Evolutionary conservation across 30 jellyfish, hydroid and myxozoan genomes (phyloP).

Genomic region (Aurelia sp.): DNA sequence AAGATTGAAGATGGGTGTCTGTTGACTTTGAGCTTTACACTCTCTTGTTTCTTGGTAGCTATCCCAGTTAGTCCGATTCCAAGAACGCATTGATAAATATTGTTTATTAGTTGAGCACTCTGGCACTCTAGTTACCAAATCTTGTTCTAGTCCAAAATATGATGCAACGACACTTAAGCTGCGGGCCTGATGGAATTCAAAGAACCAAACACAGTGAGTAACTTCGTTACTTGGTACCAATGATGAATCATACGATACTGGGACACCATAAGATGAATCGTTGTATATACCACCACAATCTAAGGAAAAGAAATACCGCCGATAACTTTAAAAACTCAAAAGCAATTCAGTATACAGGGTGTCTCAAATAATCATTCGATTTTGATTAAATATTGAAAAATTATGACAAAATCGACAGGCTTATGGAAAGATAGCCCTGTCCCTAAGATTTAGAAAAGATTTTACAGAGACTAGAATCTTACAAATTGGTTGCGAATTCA

Average conservation of each 20-base stretch:
- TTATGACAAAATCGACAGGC: too few relatives aligned
- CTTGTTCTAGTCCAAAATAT: not conserved
- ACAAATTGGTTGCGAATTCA: too few relatives aligned
- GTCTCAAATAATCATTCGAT: too few relatives aligned
- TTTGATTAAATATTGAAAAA: too few relatives aligned
- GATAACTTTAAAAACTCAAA: too few relatives aligned
- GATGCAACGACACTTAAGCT: slow-evolving; percentile 13
- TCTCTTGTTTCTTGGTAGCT: not conserved
- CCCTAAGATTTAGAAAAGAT: too few relatives aligned
- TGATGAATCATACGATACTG: not conserved
- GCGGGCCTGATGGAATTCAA: slow-evolving; percentile 14
- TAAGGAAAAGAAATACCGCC: too few relatives aligned
- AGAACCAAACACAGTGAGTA: slow-evolving; percentile 42
- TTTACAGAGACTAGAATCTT: too few relatives aligned
- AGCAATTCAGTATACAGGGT: too few relatives aligned
- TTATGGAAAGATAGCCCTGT: too few relatives aligned
- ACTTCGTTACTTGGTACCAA: not conserved
- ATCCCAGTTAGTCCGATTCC: slow-evolving; percentile 6
- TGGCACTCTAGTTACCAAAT: not conserved
- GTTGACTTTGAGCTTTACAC: slow-evolving; percentile 4
- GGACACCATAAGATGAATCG: not conserved
- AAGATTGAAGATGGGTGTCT: too few relatives aligned
- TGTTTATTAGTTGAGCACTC: not conserved
- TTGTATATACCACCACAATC: slow-evolving; percentile 11
- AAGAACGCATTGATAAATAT: slow-evolving; percentile 10